A percentile compares a stretch with the other conserved stretches of the same genome.
These are phyloP conservation scores for Vicugna pacos DNA, from an alignment of 2,113 vertebrate species.

Conservation along the genomic window DNA sequence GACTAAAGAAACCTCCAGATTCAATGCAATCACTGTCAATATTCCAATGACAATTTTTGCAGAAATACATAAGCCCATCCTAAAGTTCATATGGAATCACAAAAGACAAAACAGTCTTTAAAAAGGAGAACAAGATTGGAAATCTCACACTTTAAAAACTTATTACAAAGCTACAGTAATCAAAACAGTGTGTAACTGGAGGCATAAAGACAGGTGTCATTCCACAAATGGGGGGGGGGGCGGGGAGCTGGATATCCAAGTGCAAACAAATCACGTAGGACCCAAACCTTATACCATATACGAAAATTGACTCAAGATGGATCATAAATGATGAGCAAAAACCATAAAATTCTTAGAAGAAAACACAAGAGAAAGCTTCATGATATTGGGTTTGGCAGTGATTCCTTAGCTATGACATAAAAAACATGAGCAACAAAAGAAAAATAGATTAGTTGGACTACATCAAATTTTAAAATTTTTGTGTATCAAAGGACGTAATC, in stretches of 20 bases:
- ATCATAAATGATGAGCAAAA: background rate
- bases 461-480: background rate
- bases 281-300: background rate
- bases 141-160: background rate
- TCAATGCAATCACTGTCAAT: background rate
- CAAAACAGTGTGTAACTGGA: background rate
- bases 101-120: background rate
- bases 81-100: background rate
- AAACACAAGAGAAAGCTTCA: background rate
- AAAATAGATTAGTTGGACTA: background rate
- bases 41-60: background rate
- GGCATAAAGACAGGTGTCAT: background rate
- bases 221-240: background rate
- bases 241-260: background rate
- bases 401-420: background rate
- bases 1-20: background rate
- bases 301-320: background rate
- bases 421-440: background rate
- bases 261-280: background rate
- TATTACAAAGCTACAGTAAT: background rate
- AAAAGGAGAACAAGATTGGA: background rate
- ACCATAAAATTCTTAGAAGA: background rate
- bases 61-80: background rate
- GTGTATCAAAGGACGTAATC: background rate
- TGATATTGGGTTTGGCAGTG: background rate